These are phyloP conservation scores for Hipparchia semele DNA, from an alignment of 2,888 invertebrate species.

Conservation along the genomic window DNA sequence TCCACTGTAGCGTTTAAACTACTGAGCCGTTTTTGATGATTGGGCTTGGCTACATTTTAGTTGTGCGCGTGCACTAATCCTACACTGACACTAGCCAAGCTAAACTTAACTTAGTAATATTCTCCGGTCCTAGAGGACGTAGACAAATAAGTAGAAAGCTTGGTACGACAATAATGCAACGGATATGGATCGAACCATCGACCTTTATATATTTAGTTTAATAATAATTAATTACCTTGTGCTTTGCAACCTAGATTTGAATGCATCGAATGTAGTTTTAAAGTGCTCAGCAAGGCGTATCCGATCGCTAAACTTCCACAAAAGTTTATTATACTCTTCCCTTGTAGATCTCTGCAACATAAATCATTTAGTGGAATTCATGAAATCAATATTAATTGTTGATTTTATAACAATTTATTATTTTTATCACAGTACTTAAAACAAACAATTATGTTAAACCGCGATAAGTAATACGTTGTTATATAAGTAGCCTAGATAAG, in stretches of 20 bases:
- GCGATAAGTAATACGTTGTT: not conserved
- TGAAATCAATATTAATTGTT: not conserved
- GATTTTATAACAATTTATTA: not conserved
- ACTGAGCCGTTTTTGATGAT: no score
- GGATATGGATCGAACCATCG: no score
- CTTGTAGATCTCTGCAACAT: constrained; percentile 67
- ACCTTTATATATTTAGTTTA: no score
- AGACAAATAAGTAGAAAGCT: no score
- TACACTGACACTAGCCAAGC: no score
- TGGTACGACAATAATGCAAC: no score
- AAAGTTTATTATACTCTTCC: constrained; percentile 69
- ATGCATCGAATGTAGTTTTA: constrained; percentile 56
- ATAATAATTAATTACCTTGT: constrained; percentile 56
- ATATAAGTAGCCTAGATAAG: no score
- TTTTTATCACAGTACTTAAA: not conserved
- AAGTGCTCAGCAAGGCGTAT: constrained; percentile 55
- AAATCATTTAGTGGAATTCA: not conserved
- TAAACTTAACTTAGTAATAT: no score
- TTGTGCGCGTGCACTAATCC: no score
- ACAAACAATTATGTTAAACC: not conserved
- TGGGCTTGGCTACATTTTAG: no score
- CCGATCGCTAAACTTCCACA: constrained; percentile 61
- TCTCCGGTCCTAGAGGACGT: no score
- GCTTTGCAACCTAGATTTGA: constrained; percentile 62
- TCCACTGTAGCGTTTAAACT: no score